phyloP scores from a whole-genome alignment of 2,113 vertebrate species.

The Pluvianellus socialis region DNA sequence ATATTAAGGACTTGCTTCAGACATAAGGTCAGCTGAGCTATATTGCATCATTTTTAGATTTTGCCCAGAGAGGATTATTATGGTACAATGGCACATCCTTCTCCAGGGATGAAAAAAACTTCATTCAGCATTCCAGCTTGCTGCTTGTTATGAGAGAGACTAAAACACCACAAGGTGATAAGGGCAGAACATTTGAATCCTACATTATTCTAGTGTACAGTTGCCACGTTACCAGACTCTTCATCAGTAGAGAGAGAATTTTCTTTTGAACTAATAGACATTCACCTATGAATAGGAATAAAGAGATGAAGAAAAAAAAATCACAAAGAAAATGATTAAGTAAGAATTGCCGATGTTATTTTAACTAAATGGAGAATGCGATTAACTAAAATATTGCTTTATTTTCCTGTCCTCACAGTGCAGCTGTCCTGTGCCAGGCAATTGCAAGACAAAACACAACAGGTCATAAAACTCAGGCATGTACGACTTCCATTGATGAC shows the following conservation, averaged over 20 bases:
- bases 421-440: not conserved
- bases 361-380: not conserved
- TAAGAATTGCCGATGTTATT: not conserved
- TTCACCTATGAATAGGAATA: not conserved
- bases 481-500: not conserved
- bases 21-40: not conserved
- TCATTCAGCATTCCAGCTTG: not conserved
- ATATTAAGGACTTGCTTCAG: not conserved
- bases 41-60: not conserved
- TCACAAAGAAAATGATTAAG: not conserved
- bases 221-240: not conserved
- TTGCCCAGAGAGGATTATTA: not conserved
- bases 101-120: not conserved
- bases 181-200: not conserved
- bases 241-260: not conserved
- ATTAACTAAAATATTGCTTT: not conserved
- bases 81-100: not conserved
- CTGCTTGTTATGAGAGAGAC: not conserved
- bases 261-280: not conserved
- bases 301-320: not conserved
- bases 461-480: not conserved
- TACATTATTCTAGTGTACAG: not conserved
- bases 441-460: not conserved
- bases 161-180: not conserved
- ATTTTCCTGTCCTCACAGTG: not conserved